Base-by-base conservation (phyloP, 2,113 vertebrate genomes). In the Fulica atra region DNA sequence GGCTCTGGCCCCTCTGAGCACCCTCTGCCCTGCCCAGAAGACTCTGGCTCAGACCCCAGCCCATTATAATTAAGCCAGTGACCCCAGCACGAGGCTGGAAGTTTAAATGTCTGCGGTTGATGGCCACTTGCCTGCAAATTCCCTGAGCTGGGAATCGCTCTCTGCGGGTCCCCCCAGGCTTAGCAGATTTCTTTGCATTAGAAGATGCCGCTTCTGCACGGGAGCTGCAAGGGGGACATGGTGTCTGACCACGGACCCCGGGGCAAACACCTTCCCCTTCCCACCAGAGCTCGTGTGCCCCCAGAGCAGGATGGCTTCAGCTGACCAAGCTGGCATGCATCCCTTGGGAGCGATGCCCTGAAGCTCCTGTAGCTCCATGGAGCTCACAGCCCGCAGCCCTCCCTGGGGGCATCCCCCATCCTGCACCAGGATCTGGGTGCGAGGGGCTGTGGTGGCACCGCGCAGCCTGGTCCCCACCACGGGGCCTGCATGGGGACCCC, bases 71-170 rank as follows among this genome's bases (percentile, higher is more conserved):
- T 20, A 56, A 74, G 46, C 11, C 0, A 0, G 31, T 86, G 92
- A 97, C 86, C 86, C 94, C 65, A 86, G 73, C 86, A 81, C 11
- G 4, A 91, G 92, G 91, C 86, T 78, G 80, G 86, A 73, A 61
- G 73, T 84, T 94, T 51, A 54, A 63, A 89, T 42, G 72, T 81
- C 94, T 95, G 94, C 4, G 48, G 93, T 20, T 78, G 48, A 13
- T 89, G 91, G 87, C 83, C 86, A 17, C 72, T 76, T 91, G 93
- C 93, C 95, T 5, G 1, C 48, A 18, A 81, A 79, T 89, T 95
- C 96, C 69, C 95, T 0, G 12, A 35, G 89, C 63, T 0, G 29
- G 89, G 95, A 91, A 81, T 66, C 4, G 23, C 44, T 95, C 88
- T 46, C 83, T 35, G 80, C 1, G 1, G 80, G 88, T 78, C 86